A percentile compares a stretch with the other conserved stretches of the same genome.
Conservation (phyloP, 2,113 vertebrate genomes). For the Sakesphorus luctuosus region DNA sequence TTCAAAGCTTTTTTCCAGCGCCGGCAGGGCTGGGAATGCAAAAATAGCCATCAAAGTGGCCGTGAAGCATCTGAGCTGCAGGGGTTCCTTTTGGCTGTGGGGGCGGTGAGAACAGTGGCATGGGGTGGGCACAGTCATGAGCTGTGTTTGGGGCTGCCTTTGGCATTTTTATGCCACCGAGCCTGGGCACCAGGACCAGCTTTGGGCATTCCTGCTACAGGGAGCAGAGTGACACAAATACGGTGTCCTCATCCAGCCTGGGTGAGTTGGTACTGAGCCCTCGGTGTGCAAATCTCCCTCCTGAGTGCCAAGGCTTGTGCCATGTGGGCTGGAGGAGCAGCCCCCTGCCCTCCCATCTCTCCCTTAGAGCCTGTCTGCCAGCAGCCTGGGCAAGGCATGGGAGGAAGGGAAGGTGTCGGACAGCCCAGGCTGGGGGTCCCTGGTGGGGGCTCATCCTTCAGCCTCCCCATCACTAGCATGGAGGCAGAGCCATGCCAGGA, state of each 20-base stretch:
- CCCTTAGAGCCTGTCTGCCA: not conserved
- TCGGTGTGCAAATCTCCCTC: not conserved
- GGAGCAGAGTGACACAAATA: accelerated
- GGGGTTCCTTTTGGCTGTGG: not conserved
- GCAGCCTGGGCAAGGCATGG: not conserved
- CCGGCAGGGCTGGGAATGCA: not conserved
- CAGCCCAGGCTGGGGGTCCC: not conserved
- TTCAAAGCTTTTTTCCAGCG: not conserved
- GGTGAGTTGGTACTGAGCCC: not conserved
- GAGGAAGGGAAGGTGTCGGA: accelerated
- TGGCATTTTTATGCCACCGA: not conserved
- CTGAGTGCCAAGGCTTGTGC: not conserved
- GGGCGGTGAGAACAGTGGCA: accelerated
- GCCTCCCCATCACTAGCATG: accelerated
- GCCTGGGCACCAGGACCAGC: not conserved
- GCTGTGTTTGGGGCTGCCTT: not conserved
- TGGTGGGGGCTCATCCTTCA: not conserved
- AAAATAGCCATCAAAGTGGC: constrained; percentile 1
- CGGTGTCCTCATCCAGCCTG: not conserved
- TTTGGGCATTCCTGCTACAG: not conserved
- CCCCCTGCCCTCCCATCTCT: not conserved
- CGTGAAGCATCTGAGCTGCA: not conserved
- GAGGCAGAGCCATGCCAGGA: accelerated
- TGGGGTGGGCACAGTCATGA: accelerated
- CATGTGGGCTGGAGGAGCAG: not conserved